Base-by-base conservation (phyloP, 2,113 vertebrate genomes). In the Gnathonemus echidnorhynchus region DNA sequence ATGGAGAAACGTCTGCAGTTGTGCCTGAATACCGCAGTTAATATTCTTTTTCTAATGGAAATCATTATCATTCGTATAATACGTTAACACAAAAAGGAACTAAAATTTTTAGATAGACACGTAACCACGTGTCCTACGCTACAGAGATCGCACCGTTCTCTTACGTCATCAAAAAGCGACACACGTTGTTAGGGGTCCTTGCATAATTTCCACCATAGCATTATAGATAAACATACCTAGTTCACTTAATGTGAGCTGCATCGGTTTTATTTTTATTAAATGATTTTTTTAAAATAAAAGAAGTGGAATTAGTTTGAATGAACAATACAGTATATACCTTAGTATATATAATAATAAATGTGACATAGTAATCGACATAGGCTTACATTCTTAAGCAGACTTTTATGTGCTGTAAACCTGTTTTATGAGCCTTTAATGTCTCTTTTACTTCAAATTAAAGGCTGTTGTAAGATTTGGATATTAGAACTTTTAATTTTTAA, bases 1-100 rank as follows among this genome's bases (percentile, higher is more conserved):
- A 91, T 86, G 52, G 93, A 95, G 89, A 96, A 94, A 0, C 80
- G 77, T 83, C 96, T 93, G 89, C 92, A 91, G 62, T 56, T 87
- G n/a, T 92, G 92, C 17, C 86, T 92, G 90, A 94, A 49, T 84
- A 88, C 77, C 45, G 85, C 88, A 42, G 89, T 8, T 70, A 90
- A 88, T 8, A 91, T 13, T 0, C 89, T 88, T 91, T 92, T 94
- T 89, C 93, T 94, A 62, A 94, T 48, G 8, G 93, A 91, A 90
- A 94, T 50, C 56, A 91, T 48, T 95, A 95, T 96, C 35, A 90
- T 95, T 10, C 39, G 8, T 49, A 31, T 45, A 15, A 56, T 52
- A 46, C 19, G 50, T 46, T 48, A 74, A 50, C 3, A 19, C 17
- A 49, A 74, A 70, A 86, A 5, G 24, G 11, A 7, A 46, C n/a